A percentile compares a stretch with the other conserved stretches of the same genome.
phyloP scores from a whole-genome alignment of 1,140 invertebrate species.

The Macrosteles quadrilineatus region DNA sequence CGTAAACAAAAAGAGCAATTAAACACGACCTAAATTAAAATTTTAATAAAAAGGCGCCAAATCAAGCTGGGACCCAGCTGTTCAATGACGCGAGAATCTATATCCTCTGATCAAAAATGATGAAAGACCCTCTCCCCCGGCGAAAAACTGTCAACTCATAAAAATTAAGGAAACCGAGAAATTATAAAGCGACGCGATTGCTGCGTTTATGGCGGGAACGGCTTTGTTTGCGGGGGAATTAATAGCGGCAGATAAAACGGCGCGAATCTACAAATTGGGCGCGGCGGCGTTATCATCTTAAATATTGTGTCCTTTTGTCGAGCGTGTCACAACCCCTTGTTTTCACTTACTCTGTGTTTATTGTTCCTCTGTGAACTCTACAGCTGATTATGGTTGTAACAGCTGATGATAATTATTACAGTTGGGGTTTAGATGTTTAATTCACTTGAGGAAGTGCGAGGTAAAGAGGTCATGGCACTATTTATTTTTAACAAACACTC shows the following conservation, averaged over 20 bases:
- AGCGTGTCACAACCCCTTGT: not conserved
- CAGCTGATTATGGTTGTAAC: not conserved
- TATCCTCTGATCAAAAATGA: not conserved
- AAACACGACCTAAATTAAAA: no score
- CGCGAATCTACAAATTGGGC: slow-evolving; percentile 15
- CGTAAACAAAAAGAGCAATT: no score
- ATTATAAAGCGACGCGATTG: slow-evolving; percentile 19
- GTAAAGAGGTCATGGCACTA: no score
- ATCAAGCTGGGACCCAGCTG: slow-evolving; percentile 7
- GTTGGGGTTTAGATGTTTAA: no score
- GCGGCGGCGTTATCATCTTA: slow-evolving; percentile 12
- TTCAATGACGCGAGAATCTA: not conserved
- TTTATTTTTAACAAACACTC: no score
- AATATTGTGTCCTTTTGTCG: slow-evolving; percentile 15
- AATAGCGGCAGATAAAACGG: slow-evolving; percentile 9
- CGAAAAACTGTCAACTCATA: slow-evolving; percentile 24
- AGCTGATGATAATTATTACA: no score
- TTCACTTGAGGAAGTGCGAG: no score
- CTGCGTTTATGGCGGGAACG: slow-evolving; percentile 17
- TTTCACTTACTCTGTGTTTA: slow-evolving; percentile 18
- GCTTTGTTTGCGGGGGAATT: slow-evolving; percentile 20
- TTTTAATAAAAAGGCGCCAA: not conserved
- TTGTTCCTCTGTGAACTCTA: slow-evolving; percentile 14
- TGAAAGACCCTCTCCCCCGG: slow-evolving; percentile 3
- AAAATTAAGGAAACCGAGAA: slow-evolving; percentile 25